Evolutionary conservation across 2,797 vertebrate species (phyloP), one percentile per base, ranked within the genome.

Genomic region (Pseudotriccus pelzelni): DNA sequence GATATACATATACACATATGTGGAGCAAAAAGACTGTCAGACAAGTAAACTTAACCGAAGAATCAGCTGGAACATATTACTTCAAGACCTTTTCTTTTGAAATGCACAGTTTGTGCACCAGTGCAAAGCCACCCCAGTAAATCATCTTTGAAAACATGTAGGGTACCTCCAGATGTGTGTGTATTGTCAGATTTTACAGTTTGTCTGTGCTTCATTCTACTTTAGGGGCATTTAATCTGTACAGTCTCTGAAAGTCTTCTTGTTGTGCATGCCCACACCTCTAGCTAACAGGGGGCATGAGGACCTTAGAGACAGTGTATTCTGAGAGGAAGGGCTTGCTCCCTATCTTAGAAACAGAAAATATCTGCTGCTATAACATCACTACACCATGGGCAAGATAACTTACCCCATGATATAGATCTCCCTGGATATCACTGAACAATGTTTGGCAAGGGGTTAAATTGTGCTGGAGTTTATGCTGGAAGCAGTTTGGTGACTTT

Each of bases 221-320:
- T 63, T 70, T 13, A 67, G 32, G 12, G 30, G 12, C 46, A 36
- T n/a, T 53, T 64, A 36, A 53, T 53, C 53, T 50, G 13, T 59
- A 27, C 36, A 53, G 8, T 21, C 27, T 44, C 50, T 77, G 76
- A 49, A 69, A 69, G 5, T 27, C 16, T 30, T 23, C 34, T 34
- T n/a, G 17, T 30, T 2, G 2, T 10, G 27, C 0, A 1, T 49
- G 41, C 46, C 36, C 10, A 25, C 15, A 13, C 14, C 58, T 73
- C 28, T 10, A 53, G 27, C 18, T 34, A 72, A 36, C 18, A 50
- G 12, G 17, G 23, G 4, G 21, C 41, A 73, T 22, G 23, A 82
- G 15, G 13, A 72, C 41, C 18, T 64, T 37, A 27, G 18, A 36
- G 60, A 30, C 13, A n/a, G 7, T 3, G 3, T 59, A 32, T 64